Evolutionary conservation across 2,113 vertebrate species (phyloP).

Genomic region (Menura novaehollandiae): DNA sequence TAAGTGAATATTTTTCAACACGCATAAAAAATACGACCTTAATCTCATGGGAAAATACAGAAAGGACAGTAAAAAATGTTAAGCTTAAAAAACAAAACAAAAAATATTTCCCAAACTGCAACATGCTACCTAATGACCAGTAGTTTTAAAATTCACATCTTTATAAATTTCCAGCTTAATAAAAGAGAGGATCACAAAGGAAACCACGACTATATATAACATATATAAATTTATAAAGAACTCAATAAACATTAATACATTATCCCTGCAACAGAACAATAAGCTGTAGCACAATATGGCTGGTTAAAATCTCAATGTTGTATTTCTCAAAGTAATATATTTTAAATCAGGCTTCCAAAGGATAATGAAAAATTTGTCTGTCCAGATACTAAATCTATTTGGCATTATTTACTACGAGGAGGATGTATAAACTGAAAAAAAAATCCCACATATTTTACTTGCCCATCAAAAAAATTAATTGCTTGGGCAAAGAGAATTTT

Average conservation of each 20-base stretch:
- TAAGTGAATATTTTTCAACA: slow-evolving; percentile 82
- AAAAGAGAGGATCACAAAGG: slow-evolving; percentile 44
- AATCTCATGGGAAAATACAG: slow-evolving; percentile 64
- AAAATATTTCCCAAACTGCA: slow-evolving; percentile 30
- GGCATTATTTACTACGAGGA: slow-evolving; percentile 35
- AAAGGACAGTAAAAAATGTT: slow-evolving; percentile 45
- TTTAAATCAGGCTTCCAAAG: slow-evolving; percentile 43
- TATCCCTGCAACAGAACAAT: slow-evolving; percentile 51
- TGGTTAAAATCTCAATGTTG: slow-evolving; percentile 49
- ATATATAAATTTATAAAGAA: slow-evolving; percentile 18
- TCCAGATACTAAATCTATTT: slow-evolving; percentile 47
- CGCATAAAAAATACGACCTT: slow-evolving; percentile 74
- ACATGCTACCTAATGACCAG: slow-evolving; percentile 43
- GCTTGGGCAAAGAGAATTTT: slow-evolving; percentile 12
- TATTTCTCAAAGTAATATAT: slow-evolving; percentile 68
- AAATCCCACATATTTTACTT: not conserved
- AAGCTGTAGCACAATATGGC: slow-evolving; percentile 44
- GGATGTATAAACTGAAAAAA: not conserved
- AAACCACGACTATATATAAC: slow-evolving; percentile 2
- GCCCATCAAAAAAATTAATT: slow-evolving; percentile 60
- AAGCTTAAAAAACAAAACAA: slow-evolving; percentile 37
- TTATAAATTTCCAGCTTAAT: slow-evolving; percentile 54
- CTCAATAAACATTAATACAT: slow-evolving; percentile 38
- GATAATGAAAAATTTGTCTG: slow-evolving; percentile 48
- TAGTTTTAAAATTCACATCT: slow-evolving; percentile 15